Evolutionary conservation across 2,113 vertebrate species (phyloP).

Genomic region (Rhipidura dahli): DNA sequence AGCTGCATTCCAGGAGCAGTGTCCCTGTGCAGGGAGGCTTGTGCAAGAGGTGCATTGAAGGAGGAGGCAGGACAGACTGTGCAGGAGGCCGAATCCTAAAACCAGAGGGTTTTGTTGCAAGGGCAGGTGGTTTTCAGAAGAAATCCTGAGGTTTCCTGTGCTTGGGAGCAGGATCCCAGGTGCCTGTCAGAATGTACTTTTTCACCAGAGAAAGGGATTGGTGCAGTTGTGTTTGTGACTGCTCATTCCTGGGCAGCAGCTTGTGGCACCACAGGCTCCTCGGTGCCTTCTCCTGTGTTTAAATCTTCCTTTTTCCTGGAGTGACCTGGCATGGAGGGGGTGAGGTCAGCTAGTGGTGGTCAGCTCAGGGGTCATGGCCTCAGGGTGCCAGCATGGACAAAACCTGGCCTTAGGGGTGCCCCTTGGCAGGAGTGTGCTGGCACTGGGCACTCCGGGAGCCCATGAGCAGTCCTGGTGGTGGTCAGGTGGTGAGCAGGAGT

Average conservation of each 20-base stretch:
- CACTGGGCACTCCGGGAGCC: background rate
- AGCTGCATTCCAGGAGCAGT: background rate
- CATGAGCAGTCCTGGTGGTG: background rate
- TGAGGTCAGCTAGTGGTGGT: background rate
- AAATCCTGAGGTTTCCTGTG: background rate
- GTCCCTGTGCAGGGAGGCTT: background rate
- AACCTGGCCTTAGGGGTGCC: background rate
- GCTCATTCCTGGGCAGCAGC: background rate
- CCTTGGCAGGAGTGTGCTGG: fast-evolving
- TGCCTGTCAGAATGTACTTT: background rate
- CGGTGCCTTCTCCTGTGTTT: background rate
- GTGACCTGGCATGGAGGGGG: background rate
- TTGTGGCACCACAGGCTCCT: background rate
- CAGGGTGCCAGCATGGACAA: background rate
- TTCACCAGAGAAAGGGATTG: fast-evolving
- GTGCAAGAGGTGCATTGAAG: background rate
- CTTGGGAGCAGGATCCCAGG: background rate
- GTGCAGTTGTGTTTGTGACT: background rate
- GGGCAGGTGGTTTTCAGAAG: background rate
- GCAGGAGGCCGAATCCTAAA: background rate
- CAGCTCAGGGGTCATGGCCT: background rate
- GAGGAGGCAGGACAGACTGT: background rate
- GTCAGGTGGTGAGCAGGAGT: background rate
- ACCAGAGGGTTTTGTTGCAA: background rate
- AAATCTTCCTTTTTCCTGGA: background rate